Base-by-base conservation (phyloP, 1,140 invertebrate species). In the Caligus rogercresseyi region DNA sequence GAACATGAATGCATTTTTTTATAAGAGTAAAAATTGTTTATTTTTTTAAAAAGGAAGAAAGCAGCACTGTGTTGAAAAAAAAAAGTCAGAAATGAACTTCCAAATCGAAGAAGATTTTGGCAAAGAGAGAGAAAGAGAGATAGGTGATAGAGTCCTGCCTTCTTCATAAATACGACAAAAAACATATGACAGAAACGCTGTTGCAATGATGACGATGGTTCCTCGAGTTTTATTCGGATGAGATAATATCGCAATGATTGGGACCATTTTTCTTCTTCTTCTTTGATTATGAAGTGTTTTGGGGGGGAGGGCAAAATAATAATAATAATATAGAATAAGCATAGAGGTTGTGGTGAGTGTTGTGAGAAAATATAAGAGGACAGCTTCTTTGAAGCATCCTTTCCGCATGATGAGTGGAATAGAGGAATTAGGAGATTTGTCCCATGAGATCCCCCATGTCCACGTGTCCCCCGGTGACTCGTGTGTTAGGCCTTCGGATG, bases 391-490 rank as follows among this genome's bases (percentile, higher is more conserved):
- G n/a, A n/a, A n/a, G n/a, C n/a, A n/a, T n/a, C n/a, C n/a, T n/a
- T n/a, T n/a, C n/a, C n/a, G n/a, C n/a, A n/a, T n/a, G n/a, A n/a
- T n/a, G n/a, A n/a, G n/a, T n/a, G n/a, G n/a, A n/a, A n/a, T n/a
- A n/a, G n/a, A n/a, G n/a, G n/a, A n/a, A 11, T 43, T 43, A 60
- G 1, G 24, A 60, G 21, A 60, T 60, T 43, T 60, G 57, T 25
- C 57, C 57, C 57, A 60, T 60, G 15, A 60, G 57, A 43, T 60
- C 57, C 18, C 25, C 57, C 57, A 60, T 60, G n/a, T 60, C 57
- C 13, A 60, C 57, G 4, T 31, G 16, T 2, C 57, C 19, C 4
- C 24, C 26, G 15, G 23, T n/a, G 26, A 60, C 25, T 31, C n/a
- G 15, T 2, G 26, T 25, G 19, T 60, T 43, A 3, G 57, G 24